Evolutionary conservation across 2,797 vertebrate species (phyloP), one percentile per base, ranked within the genome.

Genomic region (Taeniopygia guttata): DNA sequence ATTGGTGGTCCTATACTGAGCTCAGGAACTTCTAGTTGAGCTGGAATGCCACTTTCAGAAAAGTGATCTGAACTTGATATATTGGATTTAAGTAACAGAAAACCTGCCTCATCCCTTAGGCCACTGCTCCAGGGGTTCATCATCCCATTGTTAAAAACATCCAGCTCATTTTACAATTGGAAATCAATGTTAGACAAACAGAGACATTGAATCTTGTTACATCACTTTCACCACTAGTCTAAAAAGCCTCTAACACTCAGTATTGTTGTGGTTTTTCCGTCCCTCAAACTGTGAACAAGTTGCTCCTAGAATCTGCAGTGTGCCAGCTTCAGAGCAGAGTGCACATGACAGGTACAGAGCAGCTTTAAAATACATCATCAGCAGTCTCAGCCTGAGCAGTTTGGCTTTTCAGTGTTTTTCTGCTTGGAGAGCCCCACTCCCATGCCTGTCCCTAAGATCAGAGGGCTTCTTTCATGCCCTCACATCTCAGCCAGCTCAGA

Each of bases 111-210:
- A 90, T 87, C 72, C 86, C 84, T 93, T 59, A 46, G 90, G 84
- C 86, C 83, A 63, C 49, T 2, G 0, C 58, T 90, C 32, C 60
- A 84, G 70, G 56, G 83, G 63, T 90, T 82, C 87, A 93, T 93
- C 94, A 87, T 86, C 63, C 63, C 13, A 0, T 46, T 82, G 77
- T 93, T 93, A 91, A 84, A 94, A 94, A 94, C 77, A 84, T 89
- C 26, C 42, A 88, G 80, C 83, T 86, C 3, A 1, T 88, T 96
- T 95, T 64, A 76, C 85, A 27, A 91, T 59, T 79, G 92, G 77
- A 95, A 96, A 96, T 96, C 89, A 76, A 91, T 92, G 45, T 29
- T 36, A 59, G 63, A 81, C 87, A 95, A 93, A 93, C 72, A 95
- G 23, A 88, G 73, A 75, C 36, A 51, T 66, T 54, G 76, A 55